A percentile compares a stretch with the other conserved stretches of the same genome.
phyloP scores from a whole-genome alignment of 2,888 invertebrate species.

The Amphipoea oculea region DNA sequence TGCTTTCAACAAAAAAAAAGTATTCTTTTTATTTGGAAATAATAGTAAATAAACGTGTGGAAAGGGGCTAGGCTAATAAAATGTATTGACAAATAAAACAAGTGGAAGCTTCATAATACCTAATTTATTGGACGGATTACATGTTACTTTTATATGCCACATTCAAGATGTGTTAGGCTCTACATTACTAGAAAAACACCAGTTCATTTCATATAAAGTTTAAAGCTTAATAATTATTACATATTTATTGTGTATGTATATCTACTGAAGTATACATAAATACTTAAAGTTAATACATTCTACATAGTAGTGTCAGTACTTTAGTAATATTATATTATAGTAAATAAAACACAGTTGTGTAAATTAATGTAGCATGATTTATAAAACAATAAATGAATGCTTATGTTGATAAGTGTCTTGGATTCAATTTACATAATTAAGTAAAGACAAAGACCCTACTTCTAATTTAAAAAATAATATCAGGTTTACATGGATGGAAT shows the following conservation, averaged over 20 bases:
- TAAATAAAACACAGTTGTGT: constrained; percentile 5
- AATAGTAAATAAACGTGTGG: not conserved
- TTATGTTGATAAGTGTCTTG: constrained; percentile 1
- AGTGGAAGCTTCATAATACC: not conserved
- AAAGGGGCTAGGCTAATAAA: not conserved
- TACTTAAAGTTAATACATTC: constrained; percentile 32
- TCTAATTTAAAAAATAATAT: constrained; percentile 3
- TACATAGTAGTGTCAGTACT: constrained; percentile 17
- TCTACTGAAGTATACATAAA: constrained; percentile 14
- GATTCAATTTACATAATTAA: not conserved
- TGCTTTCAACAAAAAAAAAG: no score
- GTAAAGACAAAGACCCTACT: not conserved
- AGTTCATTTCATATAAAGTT: constrained; percentile 25
- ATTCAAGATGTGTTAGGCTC: constrained; percentile 36
- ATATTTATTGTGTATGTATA: constrained; percentile 9
- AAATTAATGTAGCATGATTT: not conserved
- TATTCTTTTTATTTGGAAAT: not conserved
- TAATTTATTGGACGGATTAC: constrained; percentile 58
- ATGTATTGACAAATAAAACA: constrained; percentile 27
- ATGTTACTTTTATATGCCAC: constrained; percentile 31
- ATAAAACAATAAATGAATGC: not conserved
- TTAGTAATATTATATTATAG: not conserved
- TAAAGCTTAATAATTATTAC: constrained; percentile 38
- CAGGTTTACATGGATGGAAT: constrained; percentile 35
- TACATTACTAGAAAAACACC: constrained; percentile 40